phyloP scores from a whole-genome alignment of 2,888 invertebrate genomes.

The Polyommatus icarus region DNA sequence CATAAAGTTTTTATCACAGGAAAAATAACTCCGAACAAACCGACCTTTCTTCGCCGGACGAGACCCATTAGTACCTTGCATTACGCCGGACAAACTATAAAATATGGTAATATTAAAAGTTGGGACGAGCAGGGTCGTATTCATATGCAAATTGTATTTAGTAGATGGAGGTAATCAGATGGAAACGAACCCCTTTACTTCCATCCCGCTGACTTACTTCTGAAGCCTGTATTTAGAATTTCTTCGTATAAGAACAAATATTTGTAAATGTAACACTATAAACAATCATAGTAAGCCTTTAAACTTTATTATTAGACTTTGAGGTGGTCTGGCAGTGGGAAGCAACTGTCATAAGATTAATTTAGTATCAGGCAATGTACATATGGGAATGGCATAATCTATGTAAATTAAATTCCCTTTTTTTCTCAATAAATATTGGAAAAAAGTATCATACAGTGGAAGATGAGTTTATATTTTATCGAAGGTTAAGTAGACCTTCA shows the following conservation, averaged over 20 bases:
- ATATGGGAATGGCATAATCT: too few relatives aligned
- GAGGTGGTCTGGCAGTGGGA: too few relatives aligned
- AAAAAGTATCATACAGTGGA: too few relatives aligned
- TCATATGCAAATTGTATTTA: constrained; percentile 29
- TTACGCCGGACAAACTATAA: neutral
- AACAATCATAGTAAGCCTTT: neutral
- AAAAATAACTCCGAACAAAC: neutral
- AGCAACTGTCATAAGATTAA: too few relatives aligned
- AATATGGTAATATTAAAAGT: constrained; percentile 14
- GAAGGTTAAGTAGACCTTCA: too few relatives aligned
- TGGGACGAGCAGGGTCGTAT: constrained; percentile 20
- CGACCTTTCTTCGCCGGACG: neutral
- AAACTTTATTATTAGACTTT: too few relatives aligned
- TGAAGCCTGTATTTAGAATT: constrained; percentile 6
- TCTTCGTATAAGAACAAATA: neutral
- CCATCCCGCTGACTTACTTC: constrained; percentile 28
- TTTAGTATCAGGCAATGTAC: too few relatives aligned
- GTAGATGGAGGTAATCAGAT: constrained; percentile 13
- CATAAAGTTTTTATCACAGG: neutral
- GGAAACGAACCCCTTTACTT: constrained; percentile 21
- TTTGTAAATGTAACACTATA: neutral
- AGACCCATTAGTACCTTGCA: neutral
- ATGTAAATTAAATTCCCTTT: too few relatives aligned
- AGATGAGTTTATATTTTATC: too few relatives aligned
- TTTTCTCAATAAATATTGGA: too few relatives aligned